phyloP scores from a whole-genome alignment of 2,888 invertebrate species.

The Dendrolimus houi region DNA sequence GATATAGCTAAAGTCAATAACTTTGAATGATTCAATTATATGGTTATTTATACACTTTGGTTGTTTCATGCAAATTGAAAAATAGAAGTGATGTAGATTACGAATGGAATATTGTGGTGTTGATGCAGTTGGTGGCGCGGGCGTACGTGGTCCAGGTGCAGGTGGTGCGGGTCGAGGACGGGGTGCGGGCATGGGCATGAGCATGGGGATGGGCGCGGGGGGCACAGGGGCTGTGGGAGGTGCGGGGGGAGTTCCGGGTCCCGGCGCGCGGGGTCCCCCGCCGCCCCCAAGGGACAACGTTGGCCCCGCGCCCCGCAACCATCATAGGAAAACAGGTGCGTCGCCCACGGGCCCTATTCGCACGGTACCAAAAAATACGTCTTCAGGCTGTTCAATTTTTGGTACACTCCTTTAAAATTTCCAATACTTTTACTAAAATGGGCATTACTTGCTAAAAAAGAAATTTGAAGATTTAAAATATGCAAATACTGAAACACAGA shows the following conservation, averaged over 20 bases:
- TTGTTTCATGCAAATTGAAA: no score
- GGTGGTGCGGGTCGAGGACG: constrained; percentile 30
- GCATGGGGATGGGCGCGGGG: constrained; percentile 32
- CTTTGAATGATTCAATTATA: no score
- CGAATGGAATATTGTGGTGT: constrained; percentile 5
- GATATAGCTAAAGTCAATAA: no score
- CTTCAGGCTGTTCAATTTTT: neutral
- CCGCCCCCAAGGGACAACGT: constrained; percentile 87
- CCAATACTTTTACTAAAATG: no score
- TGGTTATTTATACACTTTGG: no score
- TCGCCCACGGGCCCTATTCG: constrained; percentile 4
- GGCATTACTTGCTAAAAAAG: no score
- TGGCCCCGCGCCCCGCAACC: constrained; percentile 58
- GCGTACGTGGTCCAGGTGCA: constrained; percentile 28
- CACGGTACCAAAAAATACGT: neutral
- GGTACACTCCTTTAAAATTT: no score
- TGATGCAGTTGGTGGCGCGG: constrained; percentile 21
- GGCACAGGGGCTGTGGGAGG: constrained; percentile 28
- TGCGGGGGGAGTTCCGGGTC: constrained; percentile 60
- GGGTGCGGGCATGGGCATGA: constrained; percentile 26
- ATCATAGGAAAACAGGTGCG: constrained; percentile 69
- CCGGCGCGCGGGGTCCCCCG: constrained; percentile 92
- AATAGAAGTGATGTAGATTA: neutral
- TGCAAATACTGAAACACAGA: no score
- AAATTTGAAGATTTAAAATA: no score